These are phyloP conservation scores for Dascyllus trimaculatus DNA, from an alignment of 2,113 vertebrate species.

Conservation along the genomic window DNA sequence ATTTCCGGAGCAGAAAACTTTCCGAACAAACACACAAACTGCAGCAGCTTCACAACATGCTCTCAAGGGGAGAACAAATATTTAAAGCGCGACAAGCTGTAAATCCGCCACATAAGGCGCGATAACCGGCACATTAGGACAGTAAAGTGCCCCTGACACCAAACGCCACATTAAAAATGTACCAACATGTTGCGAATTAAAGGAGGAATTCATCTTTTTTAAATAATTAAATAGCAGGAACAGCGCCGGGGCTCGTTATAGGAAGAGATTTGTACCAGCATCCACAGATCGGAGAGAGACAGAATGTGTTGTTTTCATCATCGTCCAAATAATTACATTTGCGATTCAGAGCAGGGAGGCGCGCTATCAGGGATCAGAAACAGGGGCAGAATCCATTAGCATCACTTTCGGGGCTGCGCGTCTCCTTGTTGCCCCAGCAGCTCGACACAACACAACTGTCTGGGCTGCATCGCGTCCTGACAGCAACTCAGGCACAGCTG, in stretches of 20 bases:
- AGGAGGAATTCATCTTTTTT: slow-evolving; percentile 24
- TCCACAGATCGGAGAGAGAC: slow-evolving; percentile 11
- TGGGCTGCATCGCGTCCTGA: not conserved
- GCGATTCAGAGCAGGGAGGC: slow-evolving; percentile 30
- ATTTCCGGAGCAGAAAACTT: slow-evolving; percentile 62
- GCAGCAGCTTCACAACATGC: slow-evolving; percentile 35
- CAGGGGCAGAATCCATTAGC: slow-evolving; percentile 53
- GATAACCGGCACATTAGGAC: slow-evolving; percentile 30
- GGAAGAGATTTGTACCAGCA: slow-evolving; percentile 1
- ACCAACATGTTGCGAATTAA: slow-evolving; percentile 10
- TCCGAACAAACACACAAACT: slow-evolving; percentile 34
- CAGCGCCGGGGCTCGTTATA: not conserved
- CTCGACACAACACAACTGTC: not conserved
- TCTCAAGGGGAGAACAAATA: slow-evolving; percentile 36
- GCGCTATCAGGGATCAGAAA: slow-evolving; percentile 44
- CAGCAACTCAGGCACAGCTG: slow-evolving; percentile 13
- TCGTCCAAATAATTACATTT: slow-evolving; percentile 41
- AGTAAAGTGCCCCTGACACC: slow-evolving; percentile 31
- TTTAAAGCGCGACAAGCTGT: slow-evolving; percentile 34
- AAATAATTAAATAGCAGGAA: slow-evolving; percentile 17
- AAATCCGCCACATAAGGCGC: slow-evolving; percentile 8
- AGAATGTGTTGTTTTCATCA: slow-evolving; percentile 4
- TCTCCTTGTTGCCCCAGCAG: slow-evolving; percentile 25
- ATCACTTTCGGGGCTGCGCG: slow-evolving; percentile 43
- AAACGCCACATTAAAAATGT: slow-evolving; percentile 47